phyloP scores from a whole-genome alignment of 2,888 invertebrate species.

The Mythimna lalbum region DNA sequence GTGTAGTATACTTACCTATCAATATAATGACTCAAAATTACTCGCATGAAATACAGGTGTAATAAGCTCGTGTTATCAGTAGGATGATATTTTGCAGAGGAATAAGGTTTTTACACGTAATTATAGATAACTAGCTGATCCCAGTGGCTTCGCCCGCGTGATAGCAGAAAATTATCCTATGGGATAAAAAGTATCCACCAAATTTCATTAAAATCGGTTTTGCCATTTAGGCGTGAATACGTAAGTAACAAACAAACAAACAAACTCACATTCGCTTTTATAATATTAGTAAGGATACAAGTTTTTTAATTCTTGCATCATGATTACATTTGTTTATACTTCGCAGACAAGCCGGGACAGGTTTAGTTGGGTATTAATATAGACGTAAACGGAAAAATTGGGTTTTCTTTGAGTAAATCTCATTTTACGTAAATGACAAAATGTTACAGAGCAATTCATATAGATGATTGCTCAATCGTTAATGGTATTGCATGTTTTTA shows the following conservation, averaged over 20 bases:
- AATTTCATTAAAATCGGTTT: too few species aligned
- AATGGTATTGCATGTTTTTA: neutral
- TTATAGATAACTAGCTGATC: too few species aligned
- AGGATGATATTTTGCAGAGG: neutral
- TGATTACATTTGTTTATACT: slow-evolving; percentile 16
- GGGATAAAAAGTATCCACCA: too few species aligned
- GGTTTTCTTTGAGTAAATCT: slow-evolving; percentile 16
- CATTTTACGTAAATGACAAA: slow-evolving; percentile 4
- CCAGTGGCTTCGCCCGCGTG: too few species aligned
- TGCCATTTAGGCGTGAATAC: too few species aligned
- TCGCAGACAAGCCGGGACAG: neutral
- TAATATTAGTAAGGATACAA: too few species aligned
- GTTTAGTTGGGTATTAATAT: neutral
- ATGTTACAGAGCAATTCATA: neutral
- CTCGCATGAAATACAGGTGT: neutral
- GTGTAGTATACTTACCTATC: slow-evolving; percentile 4
- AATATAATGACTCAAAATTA: slow-evolving; percentile 22
- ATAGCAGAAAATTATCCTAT: too few species aligned
- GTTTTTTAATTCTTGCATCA: slow-evolving; percentile 18
- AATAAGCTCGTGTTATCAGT: slow-evolving; percentile 4
- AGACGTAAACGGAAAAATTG: slow-evolving; percentile 5
- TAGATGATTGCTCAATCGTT: neutral
- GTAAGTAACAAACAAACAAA: too few species aligned
- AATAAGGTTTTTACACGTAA: slow-evolving; percentile 21
- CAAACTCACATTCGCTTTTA: too few species aligned